Percentiles rank a stretch among this genome's conserved stretches.
These are phyloP conservation scores for Noctua janthe DNA, from an alignment of 2,888 invertebrate species.

Conservation along the genomic window DNA sequence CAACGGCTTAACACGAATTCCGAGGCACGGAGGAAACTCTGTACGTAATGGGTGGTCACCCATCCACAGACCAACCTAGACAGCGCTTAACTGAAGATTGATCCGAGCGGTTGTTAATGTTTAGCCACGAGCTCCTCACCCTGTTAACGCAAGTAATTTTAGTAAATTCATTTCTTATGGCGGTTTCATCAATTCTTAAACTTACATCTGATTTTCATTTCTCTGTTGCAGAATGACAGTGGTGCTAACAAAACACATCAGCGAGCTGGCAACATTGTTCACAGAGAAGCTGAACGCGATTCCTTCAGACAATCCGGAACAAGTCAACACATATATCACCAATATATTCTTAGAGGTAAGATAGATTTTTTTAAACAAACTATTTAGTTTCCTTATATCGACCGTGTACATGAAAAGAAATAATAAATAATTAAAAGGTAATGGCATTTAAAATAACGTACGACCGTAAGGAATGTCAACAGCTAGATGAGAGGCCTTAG, in stretches of 20 bases:
- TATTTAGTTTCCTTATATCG: background rate
- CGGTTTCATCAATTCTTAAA: too few species aligned
- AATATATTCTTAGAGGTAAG: conserved; percentile 95
- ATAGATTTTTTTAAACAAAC: background rate
- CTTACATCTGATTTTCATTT: background rate
- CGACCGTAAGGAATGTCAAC: background rate
- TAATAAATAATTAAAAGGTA: too few species aligned
- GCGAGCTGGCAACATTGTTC: conserved; percentile 92
- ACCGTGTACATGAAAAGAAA: background rate
- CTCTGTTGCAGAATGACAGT: conserved; percentile 91
- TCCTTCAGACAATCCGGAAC: conserved; percentile 86
- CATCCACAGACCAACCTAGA: too few species aligned
- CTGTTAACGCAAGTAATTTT: too few species aligned
- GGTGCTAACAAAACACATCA: conserved; percentile 92
- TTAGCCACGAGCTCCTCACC: too few species aligned
- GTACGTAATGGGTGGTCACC: too few species aligned
- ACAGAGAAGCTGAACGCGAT: conserved; percentile 91
- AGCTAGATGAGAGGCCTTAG: background rate
- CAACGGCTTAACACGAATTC: too few species aligned
- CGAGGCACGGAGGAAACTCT: too few species aligned
- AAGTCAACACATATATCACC: conserved; percentile 92
- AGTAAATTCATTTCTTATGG: too few species aligned
- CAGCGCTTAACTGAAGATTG: too few species aligned
- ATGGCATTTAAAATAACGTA: too few species aligned
- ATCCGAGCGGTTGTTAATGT: too few species aligned